Percentiles rank a stretch among this genome's conserved stretches.
These are phyloP conservation scores for Myrmecophaga tridactyla DNA, from an alignment of 2,113 vertebrate genomes.

Conservation along the genomic window DNA sequence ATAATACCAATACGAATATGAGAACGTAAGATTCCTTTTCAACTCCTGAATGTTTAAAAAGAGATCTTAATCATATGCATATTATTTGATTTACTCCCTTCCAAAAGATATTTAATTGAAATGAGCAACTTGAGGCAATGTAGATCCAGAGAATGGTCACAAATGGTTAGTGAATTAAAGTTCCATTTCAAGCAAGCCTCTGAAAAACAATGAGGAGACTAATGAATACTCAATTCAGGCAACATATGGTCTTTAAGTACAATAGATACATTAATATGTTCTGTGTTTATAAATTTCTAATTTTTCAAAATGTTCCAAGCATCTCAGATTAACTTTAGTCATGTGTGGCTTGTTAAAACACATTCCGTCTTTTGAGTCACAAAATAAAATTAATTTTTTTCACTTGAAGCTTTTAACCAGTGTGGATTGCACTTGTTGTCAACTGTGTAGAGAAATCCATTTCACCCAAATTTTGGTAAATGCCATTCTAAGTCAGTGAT, in stretches of 20 bases:
- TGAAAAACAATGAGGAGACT: neutral
- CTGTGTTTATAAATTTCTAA: conserved; percentile 57
- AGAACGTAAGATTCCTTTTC: neutral
- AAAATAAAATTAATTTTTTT: conserved; percentile 46
- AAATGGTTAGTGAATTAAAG: conserved; percentile 1
- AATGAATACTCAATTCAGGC: neutral
- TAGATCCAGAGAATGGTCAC: neutral
- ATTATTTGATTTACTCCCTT: neutral
- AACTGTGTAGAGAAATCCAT: conserved; percentile 16
- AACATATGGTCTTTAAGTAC: conserved; percentile 41
- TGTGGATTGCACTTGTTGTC: neutral
- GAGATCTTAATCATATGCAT: neutral
- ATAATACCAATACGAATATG: neutral
- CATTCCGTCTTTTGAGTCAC: conserved; percentile 15
- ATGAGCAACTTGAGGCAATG: neutral
- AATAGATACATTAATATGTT: neutral
- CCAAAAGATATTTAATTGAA: neutral
- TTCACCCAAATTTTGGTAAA: neutral
- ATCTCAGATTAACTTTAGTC: conserved; percentile 42
- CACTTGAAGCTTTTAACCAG: conserved; percentile 43
- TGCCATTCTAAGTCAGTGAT: neutral
- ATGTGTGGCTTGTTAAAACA: conserved; percentile 42
- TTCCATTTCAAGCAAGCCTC: neutral
- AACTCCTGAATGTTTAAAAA: neutral
- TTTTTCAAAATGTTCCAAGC: conserved; percentile 32